Evolutionary conservation across 2,888 invertebrate species (phyloP), one percentile per base, ranked within the genome.

Genomic region (Geotrupes spiniger): DNA sequence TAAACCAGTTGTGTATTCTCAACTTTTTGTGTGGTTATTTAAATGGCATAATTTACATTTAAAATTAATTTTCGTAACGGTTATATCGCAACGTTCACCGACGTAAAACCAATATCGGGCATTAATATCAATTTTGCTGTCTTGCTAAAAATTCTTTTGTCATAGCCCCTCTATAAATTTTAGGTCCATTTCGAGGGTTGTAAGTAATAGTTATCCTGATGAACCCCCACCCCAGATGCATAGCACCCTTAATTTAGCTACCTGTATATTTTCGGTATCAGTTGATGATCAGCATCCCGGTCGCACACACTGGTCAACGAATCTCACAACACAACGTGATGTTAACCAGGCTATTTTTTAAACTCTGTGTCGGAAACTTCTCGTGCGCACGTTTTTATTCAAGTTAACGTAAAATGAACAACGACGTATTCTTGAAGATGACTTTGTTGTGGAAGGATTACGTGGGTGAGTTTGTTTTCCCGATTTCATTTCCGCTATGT

Each of bases 51-150:
- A 39, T 26, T 38, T 37, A 37, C 27, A 44, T 37, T 44, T 37
- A 14, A 17, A 37, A 44, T 28, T 8, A 37, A 11, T 9, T 37
- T 38, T n/a, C 8, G 4, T 28, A 44, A 44, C 44, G 44, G 37
- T 44, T 29, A 12, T 33, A 42, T 33, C 12, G 11, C 29, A 17
- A 42, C 33, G 16, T 17, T 16, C 16, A 27, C 29, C 25, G 8
- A 21, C 33, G 42, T 36, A 33, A 48, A 59, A 46, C 53, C 56
- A 47, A 61, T 58, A 59, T 61, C 58, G 57, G 53, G 57, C 61
- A 69, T 67, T 68, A 66, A 60, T 64, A 66, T 66, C 63, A 64
- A 59, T 64, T 65, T 62, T 60, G 62, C 60, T 46, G 60, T 51
- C 39, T 57, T 40, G 58, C 56, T 45, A 59, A 58, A 45, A 60